phyloP scores from a whole-genome alignment of 2,113 vertebrate genomes.

The Dromas ardeola region DNA sequence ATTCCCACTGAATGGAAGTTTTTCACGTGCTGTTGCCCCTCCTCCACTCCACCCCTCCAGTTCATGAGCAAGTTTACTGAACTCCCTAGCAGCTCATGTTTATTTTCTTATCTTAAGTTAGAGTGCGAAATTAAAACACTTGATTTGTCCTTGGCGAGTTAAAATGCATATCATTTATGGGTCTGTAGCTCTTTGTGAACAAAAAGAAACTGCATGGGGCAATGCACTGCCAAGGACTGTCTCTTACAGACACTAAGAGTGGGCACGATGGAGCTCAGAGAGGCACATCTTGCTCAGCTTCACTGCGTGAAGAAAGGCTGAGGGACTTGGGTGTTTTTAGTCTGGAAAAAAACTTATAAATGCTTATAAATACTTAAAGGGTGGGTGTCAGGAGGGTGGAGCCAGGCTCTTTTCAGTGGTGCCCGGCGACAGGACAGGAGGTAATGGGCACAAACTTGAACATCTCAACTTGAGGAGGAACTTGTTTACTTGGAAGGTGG shows the following conservation, averaged over 20 bases:
- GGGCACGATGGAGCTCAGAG: fast-evolving
- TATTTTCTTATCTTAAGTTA: conserved; percentile 49
- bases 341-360: no score
- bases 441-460: no score
- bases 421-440: no score
- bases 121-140: conserved; percentile 24
- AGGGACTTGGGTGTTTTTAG: no score
- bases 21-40: background rate
- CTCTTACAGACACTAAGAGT: background rate
- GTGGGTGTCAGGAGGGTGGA: no score
- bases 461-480: no score
- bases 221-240: background rate
- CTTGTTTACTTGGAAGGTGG: no score
- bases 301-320: background rate
- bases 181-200: background rate
- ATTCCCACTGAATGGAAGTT: background rate
- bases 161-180: background rate
- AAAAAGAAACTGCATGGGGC: background rate
- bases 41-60: background rate
- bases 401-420: no score
- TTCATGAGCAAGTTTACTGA: background rate
- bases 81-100: conserved; percentile 35
- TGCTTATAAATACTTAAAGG: no score
- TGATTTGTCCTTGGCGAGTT: conserved; percentile 57
- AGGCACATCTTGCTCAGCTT: background rate